These are phyloP conservation scores for Agelastica alni DNA, from an alignment of 2,888 invertebrate genomes.

Conservation along the genomic window DNA sequence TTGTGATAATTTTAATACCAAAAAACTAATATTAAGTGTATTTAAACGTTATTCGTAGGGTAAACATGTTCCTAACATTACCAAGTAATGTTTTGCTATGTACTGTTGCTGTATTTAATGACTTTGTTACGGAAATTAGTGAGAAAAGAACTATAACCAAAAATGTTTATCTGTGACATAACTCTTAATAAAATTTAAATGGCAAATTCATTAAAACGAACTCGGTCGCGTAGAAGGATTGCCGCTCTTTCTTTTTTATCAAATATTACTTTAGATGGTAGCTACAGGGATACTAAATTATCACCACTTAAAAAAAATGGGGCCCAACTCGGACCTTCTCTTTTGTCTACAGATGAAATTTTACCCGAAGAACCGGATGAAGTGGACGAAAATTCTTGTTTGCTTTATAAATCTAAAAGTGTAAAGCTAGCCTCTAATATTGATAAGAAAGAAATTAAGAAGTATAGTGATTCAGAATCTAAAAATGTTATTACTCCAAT, in stretches of 20 bases:
- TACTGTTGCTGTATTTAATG: constrained; percentile 2
- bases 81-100: constrained; percentile 3
- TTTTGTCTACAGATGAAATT: constrained; percentile 39
- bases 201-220: constrained; percentile 62
- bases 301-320: constrained; percentile 57
- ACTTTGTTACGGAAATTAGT: constrained; percentile 36
- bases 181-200: constrained; percentile 45
- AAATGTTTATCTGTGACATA: constrained; percentile 46
- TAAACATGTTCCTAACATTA: constrained; percentile 8
- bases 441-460: constrained; percentile 26
- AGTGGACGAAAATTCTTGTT: constrained; percentile 43
- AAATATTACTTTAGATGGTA: constrained; percentile 93
- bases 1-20: no score
- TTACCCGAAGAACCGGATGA: constrained; percentile 52
- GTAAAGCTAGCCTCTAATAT: constrained; percentile 32
- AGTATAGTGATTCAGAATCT: constrained; percentile 67
- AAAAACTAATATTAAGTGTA: no score
- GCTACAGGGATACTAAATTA: constrained; percentile 74
- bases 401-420: constrained; percentile 15
- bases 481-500: constrained; percentile 71
- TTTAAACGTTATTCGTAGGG: no score
- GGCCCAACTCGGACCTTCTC: constrained; percentile 46
- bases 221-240: constrained; percentile 79
- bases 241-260: constrained; percentile 93
- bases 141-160: constrained; percentile 49